Base-by-base conservation (phyloP, 2,888 invertebrate species). In the Melikaiella ostensackeni region DNA sequence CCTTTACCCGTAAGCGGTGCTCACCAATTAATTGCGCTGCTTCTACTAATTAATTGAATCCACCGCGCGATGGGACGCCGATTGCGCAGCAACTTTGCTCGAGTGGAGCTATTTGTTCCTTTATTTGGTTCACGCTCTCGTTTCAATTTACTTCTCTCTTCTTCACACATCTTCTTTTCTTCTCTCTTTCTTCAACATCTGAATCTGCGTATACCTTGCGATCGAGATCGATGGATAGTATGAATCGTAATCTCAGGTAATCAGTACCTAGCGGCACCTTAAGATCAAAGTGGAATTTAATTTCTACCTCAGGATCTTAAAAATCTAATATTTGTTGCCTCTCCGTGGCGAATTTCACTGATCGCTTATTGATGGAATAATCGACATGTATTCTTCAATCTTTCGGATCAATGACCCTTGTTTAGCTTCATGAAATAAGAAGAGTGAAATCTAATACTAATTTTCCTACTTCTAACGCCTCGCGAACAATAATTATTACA, bases 61-160 rank as follows among this genome's bases (percentile, higher is more conserved):
- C 33, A 70, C 70, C 30, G 50, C 70, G 70, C 70, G 70, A 70
- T 70, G 70, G 70, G 70, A 70, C 50, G 50, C 70, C 50, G 70
- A 70, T 70, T 70, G 70, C 70, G 19, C 35, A 21, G 63, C 63
- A 70, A 27, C 46, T 70, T 46, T 50, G 30, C 70, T n/a, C 30
- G 30, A 70, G 70, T 55, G 70, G n/a, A 70, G 46, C 66, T 70
- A 70, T 70, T 70, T 70, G 66, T 70, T 70, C 76, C n/a, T 76
- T 24, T 33, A n/a, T 42, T 59, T 76, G 24, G 42, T 66, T 76
- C 76, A 74, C 78, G 59, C 59, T 64, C 73, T 76, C 46, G 30
- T 75, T 59, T 62, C 75, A 46, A 13, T 57, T 59, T 50, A 21
- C 24, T 61, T 75, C 57, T 74, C 70, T 74, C 38, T 46, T 46